Base-by-base conservation (phyloP, 35 echinoderm and acorn worm genomes). In the Lytechinus pictus region DNA sequence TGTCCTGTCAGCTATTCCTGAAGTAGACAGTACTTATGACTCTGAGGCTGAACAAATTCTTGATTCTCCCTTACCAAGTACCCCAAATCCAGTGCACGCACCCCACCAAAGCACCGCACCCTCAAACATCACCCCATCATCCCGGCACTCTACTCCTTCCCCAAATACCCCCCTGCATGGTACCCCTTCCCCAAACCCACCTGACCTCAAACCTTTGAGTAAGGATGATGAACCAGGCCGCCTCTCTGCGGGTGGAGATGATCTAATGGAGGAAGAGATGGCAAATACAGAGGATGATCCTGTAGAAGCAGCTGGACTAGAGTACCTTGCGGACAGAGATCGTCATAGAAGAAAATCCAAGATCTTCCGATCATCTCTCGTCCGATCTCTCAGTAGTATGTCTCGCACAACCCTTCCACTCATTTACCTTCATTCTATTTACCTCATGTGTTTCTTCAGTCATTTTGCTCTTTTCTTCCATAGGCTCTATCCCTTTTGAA, bases 311-410 rank as follows among this genome's bases (percentile, higher is more conserved):
- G 92, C 92, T 57, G 92, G 92, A 53, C 5, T 93, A 57, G 92
- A 54, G 4, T 93, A 93, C 92, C 54, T 93, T 9, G 92, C n/a
- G 4, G 92, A 93, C 53, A 54, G 29, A 10, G 7, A 54, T 14
- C 92, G 92, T 24, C 92, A 93, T n/a, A 53, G 92, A 53, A 33
- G 92, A 12, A 93, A 54, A 54, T 91, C 96, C 86, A 96, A 86
- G 66, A 55, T 96, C 28, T 96, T 95, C 56, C 87, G 96, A 19
- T 94, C 96, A 57, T 89, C 94, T 27, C 28, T 95, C 53, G 33
- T 54, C 28, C 94, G 96, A 89, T 91, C 96, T 94, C 94, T 96
- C 94, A 96, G 96, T 89, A 87, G 92, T 89, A 94, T 96, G 87
- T 89, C 94, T 54, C 24, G 88, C 88, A 90, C 28, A 90, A 10